Evolutionary conservation across 37 sponge, comb jelly and placozoan genomes (phyloP).

Genomic region (Chondrosia reniformis): DNA sequence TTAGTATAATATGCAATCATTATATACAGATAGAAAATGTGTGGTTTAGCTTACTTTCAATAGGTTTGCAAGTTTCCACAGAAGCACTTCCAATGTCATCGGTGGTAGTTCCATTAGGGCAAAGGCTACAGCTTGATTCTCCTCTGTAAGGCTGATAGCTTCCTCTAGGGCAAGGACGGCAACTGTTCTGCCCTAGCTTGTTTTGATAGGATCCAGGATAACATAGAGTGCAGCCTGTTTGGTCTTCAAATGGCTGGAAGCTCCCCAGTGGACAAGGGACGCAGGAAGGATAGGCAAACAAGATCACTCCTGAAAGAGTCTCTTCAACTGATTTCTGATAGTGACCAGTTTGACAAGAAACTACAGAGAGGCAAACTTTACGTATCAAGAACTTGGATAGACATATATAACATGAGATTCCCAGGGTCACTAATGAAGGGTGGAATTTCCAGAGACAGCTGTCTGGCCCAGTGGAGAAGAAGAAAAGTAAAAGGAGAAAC

Average conservation of each 20-base stretch:
- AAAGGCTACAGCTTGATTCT: not conserved
- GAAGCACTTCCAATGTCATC: not conserved
- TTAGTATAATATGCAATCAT: no score
- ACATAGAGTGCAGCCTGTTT: not conserved
- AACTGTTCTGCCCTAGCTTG: not conserved
- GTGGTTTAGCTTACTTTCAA: not conserved
- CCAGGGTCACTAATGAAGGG: no score
- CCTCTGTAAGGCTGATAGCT: not conserved
- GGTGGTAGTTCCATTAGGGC: not conserved
- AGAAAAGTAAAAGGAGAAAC: no score
- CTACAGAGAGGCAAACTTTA: not conserved
- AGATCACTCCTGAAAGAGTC: not conserved
- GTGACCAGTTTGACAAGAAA: conserved; percentile 12
- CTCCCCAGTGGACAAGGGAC: not conserved
- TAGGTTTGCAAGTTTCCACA: not conserved
- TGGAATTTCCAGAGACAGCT: no score
- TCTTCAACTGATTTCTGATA: not conserved
- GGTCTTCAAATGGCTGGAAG: conserved; percentile 1
- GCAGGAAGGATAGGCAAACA: conserved; percentile 14
- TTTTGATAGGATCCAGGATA: not conserved
- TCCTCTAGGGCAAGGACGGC: not conserved
- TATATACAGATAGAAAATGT: no score
- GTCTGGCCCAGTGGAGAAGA: no score
- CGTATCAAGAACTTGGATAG: no score
- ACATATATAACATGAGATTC: no score